Conservation (phyloP, 2,888 invertebrate species). For the Melieria picta region DNA sequence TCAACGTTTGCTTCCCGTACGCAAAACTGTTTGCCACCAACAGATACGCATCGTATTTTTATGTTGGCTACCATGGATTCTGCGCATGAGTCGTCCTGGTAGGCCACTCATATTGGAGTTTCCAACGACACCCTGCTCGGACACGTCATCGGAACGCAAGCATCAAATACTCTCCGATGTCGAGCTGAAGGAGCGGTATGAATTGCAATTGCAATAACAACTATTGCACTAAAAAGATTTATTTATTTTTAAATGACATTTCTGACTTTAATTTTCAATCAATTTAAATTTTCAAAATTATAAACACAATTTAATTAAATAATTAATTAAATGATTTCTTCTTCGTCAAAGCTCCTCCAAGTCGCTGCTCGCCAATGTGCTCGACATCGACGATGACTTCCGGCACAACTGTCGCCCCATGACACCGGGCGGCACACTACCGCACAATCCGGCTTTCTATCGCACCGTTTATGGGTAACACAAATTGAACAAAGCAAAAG, state of each 20-base stretch:
- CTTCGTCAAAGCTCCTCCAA: constrained; percentile 79
- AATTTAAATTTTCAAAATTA: not conserved
- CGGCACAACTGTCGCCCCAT: constrained; percentile 81
- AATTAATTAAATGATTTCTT: not conserved
- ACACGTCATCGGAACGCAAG: constrained; percentile 73
- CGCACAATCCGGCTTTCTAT: constrained; percentile 74
- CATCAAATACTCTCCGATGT: constrained; percentile 82
- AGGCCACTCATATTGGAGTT: constrained; percentile 68
- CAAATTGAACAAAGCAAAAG: not conserved
- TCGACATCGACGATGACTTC: constrained; percentile 97
- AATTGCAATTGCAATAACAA: constrained; percentile 26
- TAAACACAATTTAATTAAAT: not conserved
- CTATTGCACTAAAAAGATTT: not conserved
- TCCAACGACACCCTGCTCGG: constrained; percentile 69
- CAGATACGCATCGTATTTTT: constrained; percentile 92
- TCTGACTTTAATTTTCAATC: not conserved
- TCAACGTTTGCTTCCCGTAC: too few species aligned
- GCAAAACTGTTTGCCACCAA: constrained; percentile 7
- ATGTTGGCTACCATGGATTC: constrained; percentile 96
- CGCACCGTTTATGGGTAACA: constrained; percentile 79
- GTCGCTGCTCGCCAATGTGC: constrained; percentile 93
- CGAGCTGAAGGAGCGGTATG: constrained; percentile 81
- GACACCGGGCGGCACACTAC: constrained; percentile 70
- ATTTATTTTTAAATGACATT: not conserved
- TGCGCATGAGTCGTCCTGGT: constrained; percentile 88